Conservation (phyloP, 2,797 vertebrate species). For the Macropodus opercularis region DNA sequence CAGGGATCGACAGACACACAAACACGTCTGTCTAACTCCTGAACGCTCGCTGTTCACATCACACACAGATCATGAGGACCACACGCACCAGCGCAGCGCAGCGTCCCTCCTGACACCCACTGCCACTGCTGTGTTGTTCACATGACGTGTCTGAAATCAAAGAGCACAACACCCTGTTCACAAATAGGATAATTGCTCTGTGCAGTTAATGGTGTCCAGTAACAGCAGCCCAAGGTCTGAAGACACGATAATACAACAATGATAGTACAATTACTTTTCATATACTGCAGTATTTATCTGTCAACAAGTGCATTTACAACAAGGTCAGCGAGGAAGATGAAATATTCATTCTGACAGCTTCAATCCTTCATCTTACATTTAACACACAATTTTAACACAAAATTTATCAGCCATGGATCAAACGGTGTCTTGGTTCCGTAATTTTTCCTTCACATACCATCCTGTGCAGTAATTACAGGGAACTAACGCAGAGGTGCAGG, state of each 20-base stretch:
- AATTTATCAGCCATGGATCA: too few relatives aligned
- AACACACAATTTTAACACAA: too few relatives aligned
- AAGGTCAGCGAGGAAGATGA: conserved; percentile 13
- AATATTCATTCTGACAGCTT: too few relatives aligned
- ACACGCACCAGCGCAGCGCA: conserved; percentile 18
- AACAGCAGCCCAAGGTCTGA: conserved; percentile 28
- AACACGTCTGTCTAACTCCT: too few relatives aligned
- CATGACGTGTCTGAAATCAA: conserved; percentile 41
- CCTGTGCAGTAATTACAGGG: conserved; percentile 31
- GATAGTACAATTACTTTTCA: conserved; percentile 11
- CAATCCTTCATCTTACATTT: conserved; percentile 7
- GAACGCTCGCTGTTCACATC: too few relatives aligned
- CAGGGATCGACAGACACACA: background rate
- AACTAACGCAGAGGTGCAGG: background rate
- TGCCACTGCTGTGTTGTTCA: conserved; percentile 48
- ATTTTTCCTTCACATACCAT: background rate
- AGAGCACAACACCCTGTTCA: conserved; percentile 28
- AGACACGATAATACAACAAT: background rate
- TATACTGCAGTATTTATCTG: conserved; percentile 11
- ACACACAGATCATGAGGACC: background rate
- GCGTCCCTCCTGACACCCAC: conserved; percentile 39
- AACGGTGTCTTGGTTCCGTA: too few relatives aligned
- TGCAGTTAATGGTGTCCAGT: conserved; percentile 8
- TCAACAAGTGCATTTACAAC: background rate
- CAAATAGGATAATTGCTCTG: conserved; percentile 4